phyloP scores from a whole-genome alignment of 64 coral and sea anemone genomes.

The Stylophora pistillata region DNA sequence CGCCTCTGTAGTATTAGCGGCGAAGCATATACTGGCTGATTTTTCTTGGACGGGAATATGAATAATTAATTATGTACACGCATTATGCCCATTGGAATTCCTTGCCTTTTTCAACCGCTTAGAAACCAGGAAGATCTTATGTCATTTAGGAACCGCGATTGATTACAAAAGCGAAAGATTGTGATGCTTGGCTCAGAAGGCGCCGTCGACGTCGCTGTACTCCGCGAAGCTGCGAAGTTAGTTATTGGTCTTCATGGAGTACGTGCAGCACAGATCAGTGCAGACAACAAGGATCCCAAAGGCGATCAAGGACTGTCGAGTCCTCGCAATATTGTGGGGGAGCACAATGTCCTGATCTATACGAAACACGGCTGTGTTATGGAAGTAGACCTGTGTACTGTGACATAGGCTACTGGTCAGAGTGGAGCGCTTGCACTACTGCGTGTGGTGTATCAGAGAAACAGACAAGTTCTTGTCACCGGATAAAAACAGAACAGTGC shows the following conservation, averaged over 20 bases:
- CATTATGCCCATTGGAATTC: too few relatives aligned
- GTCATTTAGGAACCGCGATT: too few relatives aligned
- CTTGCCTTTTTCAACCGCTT: too few relatives aligned
- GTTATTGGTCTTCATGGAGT: background rate
- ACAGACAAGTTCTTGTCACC: background rate
- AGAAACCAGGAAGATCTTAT: too few relatives aligned
- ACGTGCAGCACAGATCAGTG: background rate
- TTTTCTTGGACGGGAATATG: too few relatives aligned
- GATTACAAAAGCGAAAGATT: too few relatives aligned
- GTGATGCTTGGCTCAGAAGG: background rate
- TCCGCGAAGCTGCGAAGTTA: background rate
- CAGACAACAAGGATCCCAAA: background rate
- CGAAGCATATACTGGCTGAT: too few relatives aligned
- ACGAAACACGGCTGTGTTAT: too few relatives aligned
- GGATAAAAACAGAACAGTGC: background rate
- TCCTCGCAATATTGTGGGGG: background rate
- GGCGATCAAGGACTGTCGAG: background rate
- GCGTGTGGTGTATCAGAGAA: background rate
- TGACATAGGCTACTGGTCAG: background rate
- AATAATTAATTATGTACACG: too few relatives aligned
- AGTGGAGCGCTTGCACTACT: slow-evolving; percentile 1
- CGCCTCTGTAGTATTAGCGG: too few relatives aligned
- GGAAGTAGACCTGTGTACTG: too few relatives aligned
- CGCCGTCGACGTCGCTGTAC: background rate
- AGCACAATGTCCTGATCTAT: background rate